Conservation (phyloP, 2,113 vertebrate species). For the Engystomops pustulosus region DNA sequence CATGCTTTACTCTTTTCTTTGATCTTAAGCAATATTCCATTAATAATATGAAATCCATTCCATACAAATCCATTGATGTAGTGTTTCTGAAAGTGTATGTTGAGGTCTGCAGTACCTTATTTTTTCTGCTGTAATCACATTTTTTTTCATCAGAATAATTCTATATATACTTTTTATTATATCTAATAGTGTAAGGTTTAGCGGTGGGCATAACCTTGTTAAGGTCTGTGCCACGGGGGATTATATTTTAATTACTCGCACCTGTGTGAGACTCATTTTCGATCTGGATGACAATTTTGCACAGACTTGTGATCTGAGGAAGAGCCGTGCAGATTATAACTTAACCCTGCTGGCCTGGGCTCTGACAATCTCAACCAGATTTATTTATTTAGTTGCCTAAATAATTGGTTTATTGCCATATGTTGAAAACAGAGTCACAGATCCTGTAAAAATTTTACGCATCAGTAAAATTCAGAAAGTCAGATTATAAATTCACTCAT, state of each 20-base stretch:
- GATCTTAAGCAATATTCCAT: conserved; percentile 11
- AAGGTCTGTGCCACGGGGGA: conserved; percentile 36
- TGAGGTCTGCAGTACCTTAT: neutral
- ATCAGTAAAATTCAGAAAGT: neutral
- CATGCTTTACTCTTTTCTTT: neutral
- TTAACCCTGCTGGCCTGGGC: neutral
- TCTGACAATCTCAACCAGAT: neutral
- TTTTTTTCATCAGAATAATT: conserved; percentile 14
- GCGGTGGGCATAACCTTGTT: conserved; percentile 44
- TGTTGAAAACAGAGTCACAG: neutral
- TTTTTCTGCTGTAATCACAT: neutral
- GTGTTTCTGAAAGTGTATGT: neutral
- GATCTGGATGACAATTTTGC: conserved; percentile 25
- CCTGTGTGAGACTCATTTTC: conserved; percentile 56
- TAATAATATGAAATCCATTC: neutral
- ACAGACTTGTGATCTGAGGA: conserved; percentile 5
- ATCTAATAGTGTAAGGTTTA: conserved; percentile 33
- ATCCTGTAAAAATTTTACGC: neutral
- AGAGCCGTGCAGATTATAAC: neutral
- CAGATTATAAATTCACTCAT: neutral
- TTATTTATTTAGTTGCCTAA: conserved; percentile 7
- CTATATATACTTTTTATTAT: conserved; percentile 20
- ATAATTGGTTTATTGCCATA: neutral
- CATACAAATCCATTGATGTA: neutral
- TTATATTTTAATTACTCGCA: conserved; percentile 55